Evolutionary conservation across 1,140 invertebrate genomes (phyloP), one percentile per base, ranked within the genome.

Genomic region (Drosophila hydei): DNA sequence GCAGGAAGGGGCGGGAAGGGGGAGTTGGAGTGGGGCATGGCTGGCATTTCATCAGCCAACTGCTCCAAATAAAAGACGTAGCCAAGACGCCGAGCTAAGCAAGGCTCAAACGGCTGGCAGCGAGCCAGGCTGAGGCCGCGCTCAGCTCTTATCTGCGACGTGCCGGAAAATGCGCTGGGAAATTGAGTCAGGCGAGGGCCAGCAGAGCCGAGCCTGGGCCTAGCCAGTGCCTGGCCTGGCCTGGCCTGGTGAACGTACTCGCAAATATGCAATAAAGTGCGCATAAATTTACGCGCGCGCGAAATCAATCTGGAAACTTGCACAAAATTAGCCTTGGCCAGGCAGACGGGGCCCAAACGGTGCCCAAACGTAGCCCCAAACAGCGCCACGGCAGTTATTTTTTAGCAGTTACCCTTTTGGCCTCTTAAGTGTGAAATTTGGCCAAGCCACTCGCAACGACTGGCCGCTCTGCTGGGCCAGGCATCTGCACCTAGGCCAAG

Each of bases 241-340:
- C 2, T 14, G 38, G 42, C 8, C 50, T 69, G 33, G 56, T 73
- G 55, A 81, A 69, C 63, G 63, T 80, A 64, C 60, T 68, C 18
- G 54, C 43, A 87, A 87, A 72, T 64, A 73, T 77, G 81, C 81
- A 72, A 79, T 75, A 87, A 87, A 87, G 74, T 81, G 76, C 81
- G 81, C 81, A 81, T 77, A 85, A 85, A 87, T 77, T 81, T 85
- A 87, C 77, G 77, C 81, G 81, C 74, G 68, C 81, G 81, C 74
- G 68, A 85, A 85, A 85, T 87, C 81, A 81, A 85, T 85, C 77
- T 85, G 67, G 55, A 75, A 62, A 60, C 56, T 87, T 33, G 30
- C 30, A 70, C 70, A 56, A 80, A 80, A 87, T 80, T 79, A 77
- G 54, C 70, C 50, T 45, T 67, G 50, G 58, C 54, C 14, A 21